Evolutionary conservation across 2,888 invertebrate species (phyloP).

Genomic region (Palloptera scutellata): DNA sequence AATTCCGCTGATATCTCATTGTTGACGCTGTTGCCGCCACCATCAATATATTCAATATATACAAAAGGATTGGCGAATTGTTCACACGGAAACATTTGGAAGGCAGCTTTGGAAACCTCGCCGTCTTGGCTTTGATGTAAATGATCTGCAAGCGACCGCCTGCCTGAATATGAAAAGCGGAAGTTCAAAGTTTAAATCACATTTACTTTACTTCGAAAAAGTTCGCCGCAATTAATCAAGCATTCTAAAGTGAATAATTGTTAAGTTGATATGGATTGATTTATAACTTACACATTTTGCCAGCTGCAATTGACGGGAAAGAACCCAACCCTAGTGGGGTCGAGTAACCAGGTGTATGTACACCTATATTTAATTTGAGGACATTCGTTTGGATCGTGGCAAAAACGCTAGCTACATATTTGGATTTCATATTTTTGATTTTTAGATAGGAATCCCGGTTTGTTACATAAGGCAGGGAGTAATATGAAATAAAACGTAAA

Average conservation of each 20-base stretch:
- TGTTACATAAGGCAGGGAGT: too few relatives aligned
- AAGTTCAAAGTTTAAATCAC: conserved; percentile 21
- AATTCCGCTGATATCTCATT: not conserved
- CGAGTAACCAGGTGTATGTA: not conserved
- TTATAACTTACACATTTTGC: conserved; percentile 38
- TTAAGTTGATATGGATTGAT: conserved; percentile 22
- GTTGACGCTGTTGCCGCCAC: not conserved
- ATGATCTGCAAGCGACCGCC: not conserved
- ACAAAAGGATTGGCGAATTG: conserved; percentile 1
- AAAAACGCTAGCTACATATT: too few relatives aligned
- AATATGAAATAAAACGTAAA: too few relatives aligned
- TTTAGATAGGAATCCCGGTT: too few relatives aligned
- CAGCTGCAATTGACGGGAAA: not conserved
- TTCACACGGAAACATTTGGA: not conserved
- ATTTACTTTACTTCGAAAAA: conserved; percentile 7
- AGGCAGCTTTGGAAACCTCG: not conserved
- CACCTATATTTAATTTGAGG: too few relatives aligned
- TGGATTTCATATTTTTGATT: too few relatives aligned
- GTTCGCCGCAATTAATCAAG: conserved; percentile 22
- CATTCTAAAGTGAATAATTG: conserved; percentile 12
- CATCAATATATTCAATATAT: not conserved
- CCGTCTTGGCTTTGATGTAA: not conserved
- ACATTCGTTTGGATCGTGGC: too few relatives aligned
- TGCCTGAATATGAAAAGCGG: conserved; percentile 11
- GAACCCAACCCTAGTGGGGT: not conserved